phyloP scores from a whole-genome alignment of 2,797 vertebrate species.

The Euthynnus affinis region DNA sequence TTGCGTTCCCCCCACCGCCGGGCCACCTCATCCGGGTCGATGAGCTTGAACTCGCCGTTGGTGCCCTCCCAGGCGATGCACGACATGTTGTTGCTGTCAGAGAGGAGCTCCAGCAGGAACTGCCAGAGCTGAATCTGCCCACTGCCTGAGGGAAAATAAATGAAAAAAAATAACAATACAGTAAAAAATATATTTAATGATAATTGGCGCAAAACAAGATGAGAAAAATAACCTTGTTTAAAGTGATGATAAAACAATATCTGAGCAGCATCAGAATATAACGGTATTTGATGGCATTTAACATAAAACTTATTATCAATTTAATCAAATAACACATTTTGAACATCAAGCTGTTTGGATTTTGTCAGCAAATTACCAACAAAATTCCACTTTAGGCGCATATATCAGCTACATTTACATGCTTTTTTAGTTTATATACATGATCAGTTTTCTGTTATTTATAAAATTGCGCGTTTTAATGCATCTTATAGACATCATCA shows the following conservation, averaged over 20 bases:
- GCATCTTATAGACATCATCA: neutral
- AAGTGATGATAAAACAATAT: too few relatives aligned
- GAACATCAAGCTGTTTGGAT: neutral
- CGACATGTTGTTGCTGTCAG: conserved; percentile 93
- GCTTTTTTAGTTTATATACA: neutral
- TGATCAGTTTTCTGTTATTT: neutral
- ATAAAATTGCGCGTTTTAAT: neutral
- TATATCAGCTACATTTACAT: neutral
- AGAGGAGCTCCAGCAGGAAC: conserved; percentile 96
- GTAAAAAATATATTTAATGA: too few relatives aligned
- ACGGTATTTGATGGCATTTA: neutral
- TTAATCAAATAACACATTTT: neutral
- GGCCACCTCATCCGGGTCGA: conserved; percentile 97
- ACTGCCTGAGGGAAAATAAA: conserved; percentile 85
- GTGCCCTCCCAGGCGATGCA: conserved; percentile 99
- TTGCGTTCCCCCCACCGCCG: conserved; percentile 97
- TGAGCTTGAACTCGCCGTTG: conserved; percentile 98
- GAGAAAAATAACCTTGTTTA: neutral
- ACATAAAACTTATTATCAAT: neutral
- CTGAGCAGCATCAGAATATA: neutral
- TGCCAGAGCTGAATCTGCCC: conserved; percentile 99
- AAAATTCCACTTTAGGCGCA: too few relatives aligned
- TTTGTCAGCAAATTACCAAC: neutral
- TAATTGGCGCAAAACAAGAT: neutral
- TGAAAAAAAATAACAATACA: neutral